Conservation (phyloP, 2,888 invertebrate genomes). For the Apantesis nais region DNA sequence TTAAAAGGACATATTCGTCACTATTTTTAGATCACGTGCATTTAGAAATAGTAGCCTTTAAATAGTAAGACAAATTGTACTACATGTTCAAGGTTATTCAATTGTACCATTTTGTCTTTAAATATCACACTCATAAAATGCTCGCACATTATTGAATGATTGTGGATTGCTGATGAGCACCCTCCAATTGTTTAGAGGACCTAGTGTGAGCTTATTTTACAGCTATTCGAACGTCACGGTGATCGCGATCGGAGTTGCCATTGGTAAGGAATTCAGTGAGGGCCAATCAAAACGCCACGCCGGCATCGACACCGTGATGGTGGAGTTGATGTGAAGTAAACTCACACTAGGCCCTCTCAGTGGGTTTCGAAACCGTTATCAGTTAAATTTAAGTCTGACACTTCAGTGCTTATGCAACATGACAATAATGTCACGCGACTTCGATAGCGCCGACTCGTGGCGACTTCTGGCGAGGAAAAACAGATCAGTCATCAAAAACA, state of each 20-base stretch:
- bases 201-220: background rate
- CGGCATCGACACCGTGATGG: background rate
- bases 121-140: background rate
- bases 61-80: background rate
- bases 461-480: no score
- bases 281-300: background rate
- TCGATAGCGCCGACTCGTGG: no score
- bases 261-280: background rate
- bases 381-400: background rate
- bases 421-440: no score
- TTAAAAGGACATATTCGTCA: constrained; percentile 10
- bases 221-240: background rate
- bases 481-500: no score
- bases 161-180: background rate
- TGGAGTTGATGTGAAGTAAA: background rate
- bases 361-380: background rate
- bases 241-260: background rate
- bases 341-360: background rate
- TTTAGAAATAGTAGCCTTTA: background rate
- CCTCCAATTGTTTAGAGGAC: background rate
- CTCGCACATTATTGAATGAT: background rate
- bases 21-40: background rate
- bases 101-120: background rate
- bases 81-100: background rate
- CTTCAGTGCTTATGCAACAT: no score